Evolutionary conservation across 2,797 vertebrate species (phyloP), one percentile per base, ranked within the genome.

Genomic region (Pitangus sulphuratus): DNA sequence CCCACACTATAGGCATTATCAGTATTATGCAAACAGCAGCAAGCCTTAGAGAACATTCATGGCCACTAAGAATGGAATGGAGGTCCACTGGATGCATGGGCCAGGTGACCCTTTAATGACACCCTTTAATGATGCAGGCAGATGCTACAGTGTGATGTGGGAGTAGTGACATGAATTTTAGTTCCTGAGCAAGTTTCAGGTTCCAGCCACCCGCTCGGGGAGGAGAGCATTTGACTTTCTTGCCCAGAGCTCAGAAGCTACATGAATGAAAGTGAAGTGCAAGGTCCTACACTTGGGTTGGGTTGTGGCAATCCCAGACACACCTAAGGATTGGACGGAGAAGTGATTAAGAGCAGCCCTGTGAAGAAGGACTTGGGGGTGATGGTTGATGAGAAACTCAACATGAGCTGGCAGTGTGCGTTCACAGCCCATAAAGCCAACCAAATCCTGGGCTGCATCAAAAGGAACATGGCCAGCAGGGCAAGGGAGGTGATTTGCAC

Each of bases 131-230:
- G 37, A 33, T 21, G 24, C 50, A 44, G 28, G 37, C 50, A 39
- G 44, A 21, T 21, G 11, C 15, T n/a, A 18, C 6, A 13, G 12
- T 1, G 9, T 0, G 0, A 39, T 11, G 15, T 0, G 12, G 37
- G 9, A 56, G 15, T n/a, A 78, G 26, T 1, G 5, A 70, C 5
- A 13, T 10, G 33, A 28, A 19, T 20, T 50, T 47, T 30, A n/a
- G 44, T 6, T 12, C 31, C 42, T 13, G 48, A 45, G 44, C 39
- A 50, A 25, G n/a, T 31, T 14, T 24, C 0, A 0, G 40, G 30
- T 77, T 61, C 18, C 64, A 66, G 18, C 26, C 7, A 12, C 5
- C 33, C 19, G 31, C 31, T 78, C 31, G 21, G 22, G 25, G 57
- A 79, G 40, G 47, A 57, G 8, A 33, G 19, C 25, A 35, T 54